Evolutionary conservation across 2,113 vertebrate genomes (phyloP).

Genomic region (Melozone crissalis): DNA sequence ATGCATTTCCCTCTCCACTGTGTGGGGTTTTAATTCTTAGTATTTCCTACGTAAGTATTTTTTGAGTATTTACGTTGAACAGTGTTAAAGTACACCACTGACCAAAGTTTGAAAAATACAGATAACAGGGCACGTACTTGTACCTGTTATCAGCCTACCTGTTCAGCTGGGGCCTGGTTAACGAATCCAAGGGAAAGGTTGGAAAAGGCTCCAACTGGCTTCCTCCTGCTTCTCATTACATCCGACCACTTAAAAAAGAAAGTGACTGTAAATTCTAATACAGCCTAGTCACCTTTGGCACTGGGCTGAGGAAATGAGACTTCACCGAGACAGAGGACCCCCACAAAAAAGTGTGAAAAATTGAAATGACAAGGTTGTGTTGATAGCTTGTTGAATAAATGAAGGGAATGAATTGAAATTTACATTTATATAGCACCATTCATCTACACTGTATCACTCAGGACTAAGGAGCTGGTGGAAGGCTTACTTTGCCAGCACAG

Average conservation of each 20-base stretch:
- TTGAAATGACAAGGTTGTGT: conserved; percentile 67
- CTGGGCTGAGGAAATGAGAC: conserved; percentile 31
- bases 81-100: not conserved
- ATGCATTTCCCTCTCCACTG: rapidly evolving
- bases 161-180: not conserved
- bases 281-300: conserved; percentile 43
- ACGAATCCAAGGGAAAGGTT: not conserved
- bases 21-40: not conserved
- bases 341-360: conserved; percentile 70
- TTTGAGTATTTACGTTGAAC: not conserved
- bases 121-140: not conserved
- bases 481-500: not conserved
- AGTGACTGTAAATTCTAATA: not conserved
- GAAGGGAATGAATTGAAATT: conserved; percentile 67
- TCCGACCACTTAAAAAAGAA: not conserved
- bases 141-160: not conserved
- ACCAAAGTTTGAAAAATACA: not conserved
- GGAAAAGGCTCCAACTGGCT: not conserved
- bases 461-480: not conserved
- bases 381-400: conserved; percentile 63
- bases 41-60: not conserved
- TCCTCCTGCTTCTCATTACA: not conserved
- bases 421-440: conserved; percentile 76
- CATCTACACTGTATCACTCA: conserved; percentile 3
- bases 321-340: conserved; percentile 22